Evolutionary conservation across 2,888 invertebrate species (phyloP).

Genomic region (Nematopogon swammerdamellus): DNA sequence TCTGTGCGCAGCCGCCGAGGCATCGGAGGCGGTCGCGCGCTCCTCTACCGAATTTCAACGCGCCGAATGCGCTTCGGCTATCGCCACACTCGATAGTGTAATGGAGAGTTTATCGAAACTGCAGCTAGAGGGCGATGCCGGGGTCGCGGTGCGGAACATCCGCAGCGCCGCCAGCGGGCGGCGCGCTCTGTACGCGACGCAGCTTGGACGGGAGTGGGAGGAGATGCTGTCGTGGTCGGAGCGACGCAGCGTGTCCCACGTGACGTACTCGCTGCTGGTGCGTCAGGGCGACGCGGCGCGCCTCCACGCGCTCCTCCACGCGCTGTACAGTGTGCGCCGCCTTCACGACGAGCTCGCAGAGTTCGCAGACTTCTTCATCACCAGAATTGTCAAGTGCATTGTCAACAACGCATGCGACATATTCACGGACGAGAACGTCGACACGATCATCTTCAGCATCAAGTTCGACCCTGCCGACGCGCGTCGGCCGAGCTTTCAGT

Average conservation of each 20-base stretch:
- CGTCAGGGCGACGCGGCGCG: slow-evolving; percentile 38
- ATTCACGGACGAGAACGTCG: slow-evolving; percentile 38
- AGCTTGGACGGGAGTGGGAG: slow-evolving; percentile 44
- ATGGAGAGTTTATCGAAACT: slow-evolving; percentile 22
- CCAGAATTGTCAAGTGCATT: slow-evolving; percentile 34
- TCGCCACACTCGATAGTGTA: slow-evolving; percentile 26
- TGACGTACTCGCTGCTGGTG: slow-evolving; percentile 36
- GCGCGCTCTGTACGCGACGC: slow-evolving; percentile 33
- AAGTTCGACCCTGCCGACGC: slow-evolving; percentile 32
- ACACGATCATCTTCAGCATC: slow-evolving; percentile 40
- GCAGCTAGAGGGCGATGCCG: slow-evolving; percentile 30
- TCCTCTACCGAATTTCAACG: slow-evolving; percentile 38
- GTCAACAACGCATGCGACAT: slow-evolving; percentile 44
- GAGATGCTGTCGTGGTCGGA: slow-evolving; percentile 42
- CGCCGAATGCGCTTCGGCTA: slow-evolving; percentile 33
- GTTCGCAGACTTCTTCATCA: slow-evolving; percentile 44
- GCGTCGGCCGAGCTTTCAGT: slow-evolving; percentile 35
- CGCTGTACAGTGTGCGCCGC: slow-evolving; percentile 33
- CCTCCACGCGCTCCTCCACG: slow-evolving; percentile 36
- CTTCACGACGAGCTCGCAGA: slow-evolving; percentile 37
- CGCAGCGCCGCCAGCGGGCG: slow-evolving; percentile 36
- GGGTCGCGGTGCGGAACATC: slow-evolving; percentile 27
- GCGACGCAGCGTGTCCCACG: slow-evolving; percentile 27
- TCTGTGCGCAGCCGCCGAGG: slow-evolving; percentile 28
- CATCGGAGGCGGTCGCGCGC: slow-evolving; percentile 27